Evolutionary conservation across 2,888 invertebrate species (phyloP), one percentile per base, ranked within the genome.

Genomic region (Tipula lateralis): DNA sequence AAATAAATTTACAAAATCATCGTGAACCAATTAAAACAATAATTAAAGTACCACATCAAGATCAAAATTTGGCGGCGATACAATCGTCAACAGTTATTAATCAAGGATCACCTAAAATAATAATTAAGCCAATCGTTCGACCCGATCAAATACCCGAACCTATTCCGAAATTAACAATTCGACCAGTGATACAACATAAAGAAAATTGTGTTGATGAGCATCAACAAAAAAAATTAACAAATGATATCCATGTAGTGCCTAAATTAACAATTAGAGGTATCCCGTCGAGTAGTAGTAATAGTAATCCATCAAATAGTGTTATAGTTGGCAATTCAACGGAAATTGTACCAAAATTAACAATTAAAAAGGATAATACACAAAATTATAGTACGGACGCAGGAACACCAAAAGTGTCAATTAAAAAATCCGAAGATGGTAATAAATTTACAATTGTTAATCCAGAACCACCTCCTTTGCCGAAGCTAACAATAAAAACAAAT

Each of bases 401-500:
- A 19, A 84, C 29, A 16, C 34, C 44, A 50, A 66, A 30, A 84
- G 50, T 83, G 32, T 30, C 36, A 84, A 84, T 50, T 83, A 84
- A 50, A 83, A 85, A 80, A 84, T 50, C 32, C 29, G 50, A 50
- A n/a, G 66, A 80, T 34, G 34, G 34, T 34, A 83, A 83, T 83
- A 83, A 83, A 36, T 83, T 83, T 36, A 83, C 30, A 34, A 83
- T 83, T 34, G 34, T 83, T 19, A 83, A 32, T 34, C 30, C 30
- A 34, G 83, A 83, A 36, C 86, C 88, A 87, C 87, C 89, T 81
- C 91, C 92, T 87, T 88, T 92, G 88, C 92, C 93, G 87, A 93
- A 92, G 89, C 90, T 93, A 85, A 92, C 92, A 50, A 92, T 92
- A 84, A 93, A 93, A 88, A 91, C 92, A 0, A 88, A 89, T 50